Conservation (phyloP, 2,888 invertebrate species). For the Drepanosiphum platanoidis region DNA sequence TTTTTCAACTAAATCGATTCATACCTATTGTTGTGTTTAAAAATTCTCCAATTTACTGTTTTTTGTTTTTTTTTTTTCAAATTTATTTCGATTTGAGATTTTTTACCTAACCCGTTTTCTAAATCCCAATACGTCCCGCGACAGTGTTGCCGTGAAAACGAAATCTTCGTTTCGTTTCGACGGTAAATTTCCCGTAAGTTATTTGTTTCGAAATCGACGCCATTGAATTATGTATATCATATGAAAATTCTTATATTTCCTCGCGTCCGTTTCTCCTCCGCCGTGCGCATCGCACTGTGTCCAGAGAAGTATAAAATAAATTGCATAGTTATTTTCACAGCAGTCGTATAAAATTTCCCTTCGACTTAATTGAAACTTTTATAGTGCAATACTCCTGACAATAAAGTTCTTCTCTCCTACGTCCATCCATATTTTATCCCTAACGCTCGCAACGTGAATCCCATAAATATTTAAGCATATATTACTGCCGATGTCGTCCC, state of each 20-base stretch:
- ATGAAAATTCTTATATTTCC: background rate
- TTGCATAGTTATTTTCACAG: conserved; percentile 1
- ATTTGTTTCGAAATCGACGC: too few species aligned
- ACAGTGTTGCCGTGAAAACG: too few species aligned
- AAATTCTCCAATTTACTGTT: too few species aligned
- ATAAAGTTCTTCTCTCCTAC: background rate
- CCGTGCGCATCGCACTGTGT: background rate
- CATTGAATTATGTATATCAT: background rate
- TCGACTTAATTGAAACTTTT: conserved; percentile 26
- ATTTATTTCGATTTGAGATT: too few species aligned
- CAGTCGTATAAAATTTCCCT: background rate
- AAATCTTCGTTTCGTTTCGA: too few species aligned
- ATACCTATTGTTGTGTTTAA: too few species aligned
- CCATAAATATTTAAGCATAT: background rate
- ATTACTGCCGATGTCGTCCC: background rate
- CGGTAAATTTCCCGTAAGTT: too few species aligned
- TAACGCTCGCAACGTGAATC: background rate
- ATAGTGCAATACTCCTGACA: background rate
- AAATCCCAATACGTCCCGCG: too few species aligned
- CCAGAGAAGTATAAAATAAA: background rate
- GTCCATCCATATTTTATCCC: background rate
- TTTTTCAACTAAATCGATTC: too few species aligned
- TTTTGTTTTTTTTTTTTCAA: too few species aligned
- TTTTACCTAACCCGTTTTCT: too few species aligned
- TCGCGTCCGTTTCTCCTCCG: background rate